These are phyloP conservation scores for Urocyon cinereoargenteus DNA, from an alignment of 2,797 vertebrate genomes.

Conservation along the genomic window DNA sequence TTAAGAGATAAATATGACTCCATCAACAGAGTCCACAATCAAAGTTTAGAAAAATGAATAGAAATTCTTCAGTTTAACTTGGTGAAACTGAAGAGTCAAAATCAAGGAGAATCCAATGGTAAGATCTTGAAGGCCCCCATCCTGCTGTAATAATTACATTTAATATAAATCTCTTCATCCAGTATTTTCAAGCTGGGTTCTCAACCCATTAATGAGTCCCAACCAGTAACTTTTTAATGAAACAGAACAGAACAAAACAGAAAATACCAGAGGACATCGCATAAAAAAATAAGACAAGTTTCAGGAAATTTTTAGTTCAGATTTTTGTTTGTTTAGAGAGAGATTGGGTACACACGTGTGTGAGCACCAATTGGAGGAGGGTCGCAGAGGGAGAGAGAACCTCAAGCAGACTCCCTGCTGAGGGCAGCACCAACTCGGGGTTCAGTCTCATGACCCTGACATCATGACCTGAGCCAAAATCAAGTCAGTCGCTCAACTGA, in stretches of 20 bases:
- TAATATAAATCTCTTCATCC: background rate
- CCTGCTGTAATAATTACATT: background rate
- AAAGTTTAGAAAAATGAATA: conserved; percentile 22
- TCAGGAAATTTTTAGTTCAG: background rate
- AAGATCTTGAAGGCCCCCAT: background rate
- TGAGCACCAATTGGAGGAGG: background rate
- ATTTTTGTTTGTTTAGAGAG: background rate
- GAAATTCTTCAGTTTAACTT: background rate
- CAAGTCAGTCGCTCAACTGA: background rate
- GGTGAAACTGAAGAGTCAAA: background rate
- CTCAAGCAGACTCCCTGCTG: background rate
- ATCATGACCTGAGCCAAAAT: background rate
- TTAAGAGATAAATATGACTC: conserved; percentile 44
- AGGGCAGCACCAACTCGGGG: background rate
- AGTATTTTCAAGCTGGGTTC: conserved; percentile 10
- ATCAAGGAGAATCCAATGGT: background rate
- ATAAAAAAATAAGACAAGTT: conserved; percentile 6
- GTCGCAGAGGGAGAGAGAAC: background rate
- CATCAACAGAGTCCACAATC: background rate
- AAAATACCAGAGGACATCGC: background rate
- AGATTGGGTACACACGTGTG: background rate
- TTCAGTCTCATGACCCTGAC: background rate
- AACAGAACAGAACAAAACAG: background rate
- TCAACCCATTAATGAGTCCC: background rate
- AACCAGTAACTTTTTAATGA: conserved; percentile 19